Conservation (phyloP, 2,797 vertebrate species). For the Apogon hyalosoma region DNA sequence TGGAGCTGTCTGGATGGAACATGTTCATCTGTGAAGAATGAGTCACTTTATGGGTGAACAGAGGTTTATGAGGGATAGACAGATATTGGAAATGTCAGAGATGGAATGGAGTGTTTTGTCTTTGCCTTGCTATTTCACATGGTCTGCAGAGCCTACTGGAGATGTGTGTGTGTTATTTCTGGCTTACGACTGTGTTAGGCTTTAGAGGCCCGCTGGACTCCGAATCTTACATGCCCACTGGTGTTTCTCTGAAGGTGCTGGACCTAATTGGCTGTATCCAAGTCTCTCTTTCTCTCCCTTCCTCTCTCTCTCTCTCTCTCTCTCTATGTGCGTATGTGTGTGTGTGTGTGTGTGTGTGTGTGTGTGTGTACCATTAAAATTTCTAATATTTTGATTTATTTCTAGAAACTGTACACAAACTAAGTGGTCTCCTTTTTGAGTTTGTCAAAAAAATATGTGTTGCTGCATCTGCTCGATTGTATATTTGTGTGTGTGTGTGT, state of each 20-base stretch:
- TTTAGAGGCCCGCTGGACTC: conserved; percentile 77
- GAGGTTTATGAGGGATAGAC: conserved; percentile 78
- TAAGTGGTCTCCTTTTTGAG: conserved; percentile 17
- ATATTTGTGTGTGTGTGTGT: conserved; percentile 50
- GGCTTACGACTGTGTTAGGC: conserved; percentile 80
- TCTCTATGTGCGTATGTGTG: too few species aligned
- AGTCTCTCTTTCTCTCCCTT: conserved; percentile 39
- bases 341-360: too few species aligned
- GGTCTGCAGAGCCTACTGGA: conserved; percentile 72
- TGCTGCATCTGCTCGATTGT: background rate
- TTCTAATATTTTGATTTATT: background rate
- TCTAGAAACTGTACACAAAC: conserved; percentile 1
- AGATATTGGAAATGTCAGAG: conserved; percentile 82
- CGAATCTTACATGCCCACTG: conserved; percentile 80
- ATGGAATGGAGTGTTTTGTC: conserved; percentile 79
- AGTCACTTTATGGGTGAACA: conserved; percentile 70
- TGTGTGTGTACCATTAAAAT: too few species aligned
- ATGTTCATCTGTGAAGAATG: conserved; percentile 72
- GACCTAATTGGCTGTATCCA: conserved; percentile 79
- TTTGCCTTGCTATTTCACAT: conserved; percentile 76
- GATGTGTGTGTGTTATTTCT: conserved; percentile 73
- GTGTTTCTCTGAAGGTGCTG: conserved; percentile 81
- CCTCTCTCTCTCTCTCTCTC: conserved; percentile 22
- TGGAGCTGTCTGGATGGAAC: conserved; percentile 53
- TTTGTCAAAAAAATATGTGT: background rate